These are phyloP conservation scores for Schizopygopsis pylzovi DNA, from an alignment of 2,797 vertebrate genomes.

Conservation along the genomic window DNA sequence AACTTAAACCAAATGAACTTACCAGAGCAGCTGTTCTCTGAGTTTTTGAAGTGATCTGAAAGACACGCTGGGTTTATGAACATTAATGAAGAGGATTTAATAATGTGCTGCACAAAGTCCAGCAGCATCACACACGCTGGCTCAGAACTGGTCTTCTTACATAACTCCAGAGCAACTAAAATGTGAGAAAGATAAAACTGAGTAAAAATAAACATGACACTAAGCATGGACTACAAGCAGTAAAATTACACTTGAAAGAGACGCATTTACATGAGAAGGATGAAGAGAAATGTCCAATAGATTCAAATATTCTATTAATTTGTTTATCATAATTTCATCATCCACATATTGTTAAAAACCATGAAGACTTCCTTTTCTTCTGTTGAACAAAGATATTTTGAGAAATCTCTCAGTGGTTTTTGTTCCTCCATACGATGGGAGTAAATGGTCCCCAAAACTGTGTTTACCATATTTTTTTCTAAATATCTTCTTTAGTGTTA, in stretches of 20 bases:
- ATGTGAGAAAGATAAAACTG: constrained; percentile 33
- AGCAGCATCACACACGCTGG: constrained; percentile 96
- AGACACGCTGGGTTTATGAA: constrained; percentile 87
- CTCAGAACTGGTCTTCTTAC: constrained; percentile 90
- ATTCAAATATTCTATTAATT: background rate
- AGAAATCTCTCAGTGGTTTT: background rate
- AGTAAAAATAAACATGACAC: background rate
- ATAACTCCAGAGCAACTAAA: constrained; percentile 90
- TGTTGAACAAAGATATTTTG: background rate
- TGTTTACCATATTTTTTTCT: background rate
- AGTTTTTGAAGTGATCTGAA: constrained; percentile 78
- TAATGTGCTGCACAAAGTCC: constrained; percentile 96
- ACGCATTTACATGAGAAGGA: background rate
- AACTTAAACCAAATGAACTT: constrained; percentile 48
- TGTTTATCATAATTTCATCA: background rate
- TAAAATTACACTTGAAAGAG: background rate
- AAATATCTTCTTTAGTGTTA: background rate
- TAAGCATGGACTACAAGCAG: background rate
- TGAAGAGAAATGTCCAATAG: background rate
- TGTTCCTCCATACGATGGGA: background rate
- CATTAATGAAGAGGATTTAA: constrained; percentile 96
- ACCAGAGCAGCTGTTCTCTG: constrained; percentile 84
- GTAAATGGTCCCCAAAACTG: background rate
- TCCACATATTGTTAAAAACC: background rate
- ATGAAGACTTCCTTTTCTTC: background rate